Base-by-base conservation (phyloP, 2,888 invertebrate genomes). In the Stenodera caucasica region DNA sequence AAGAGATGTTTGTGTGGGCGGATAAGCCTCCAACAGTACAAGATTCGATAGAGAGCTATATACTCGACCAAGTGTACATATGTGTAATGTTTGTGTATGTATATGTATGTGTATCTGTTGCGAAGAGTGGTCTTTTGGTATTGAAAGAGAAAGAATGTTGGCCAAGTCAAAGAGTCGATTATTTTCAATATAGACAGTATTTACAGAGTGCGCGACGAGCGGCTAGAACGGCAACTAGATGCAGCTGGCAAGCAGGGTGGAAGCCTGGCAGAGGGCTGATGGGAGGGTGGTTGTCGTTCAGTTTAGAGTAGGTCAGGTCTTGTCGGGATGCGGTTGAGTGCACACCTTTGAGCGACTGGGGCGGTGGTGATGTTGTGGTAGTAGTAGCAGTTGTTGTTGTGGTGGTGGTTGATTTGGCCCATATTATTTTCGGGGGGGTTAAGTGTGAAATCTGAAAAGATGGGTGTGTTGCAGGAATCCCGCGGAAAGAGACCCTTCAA, bases 401-500 rank as follows among this genome's bases (percentile, higher is more conserved):
- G 2, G 21, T 45, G 2, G 21, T 18, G 4, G 11, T 18, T 5
- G 26, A n/a, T n/a, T n/a, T n/a, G n/a, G n/a, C n/a, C n/a, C n/a
- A n/a, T n/a, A n/a, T n/a, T n/a, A n/a, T n/a, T n/a, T n/a, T n/a
- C n/a, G n/a, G n/a, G n/a, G n/a, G n/a, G n/a, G n/a, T n/a, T n/a
- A n/a, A n/a, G n/a, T n/a, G 30, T 14, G 49, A 53, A 23, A 37
- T 51, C 40, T 60, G 57, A 60, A 26, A 51, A 63, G 55, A 75
- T 75, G 75, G 75, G 75, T 75, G 78, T 75, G 78, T 85, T 84
- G 65, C 86, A 94, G 93, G 93, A 93, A 88, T 90, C 91, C 87
- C 91, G 93, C 86, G 92, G 91, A 88, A 93, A 94, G 89, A 92
- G 93, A 88, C 94, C 94, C 88, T 92, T 94, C 86, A 94, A 94